Percentiles rank a stretch among this genome's conserved stretches.
Conservation (phyloP, 1,140 invertebrate species). For the Drosophila varians region DNA sequence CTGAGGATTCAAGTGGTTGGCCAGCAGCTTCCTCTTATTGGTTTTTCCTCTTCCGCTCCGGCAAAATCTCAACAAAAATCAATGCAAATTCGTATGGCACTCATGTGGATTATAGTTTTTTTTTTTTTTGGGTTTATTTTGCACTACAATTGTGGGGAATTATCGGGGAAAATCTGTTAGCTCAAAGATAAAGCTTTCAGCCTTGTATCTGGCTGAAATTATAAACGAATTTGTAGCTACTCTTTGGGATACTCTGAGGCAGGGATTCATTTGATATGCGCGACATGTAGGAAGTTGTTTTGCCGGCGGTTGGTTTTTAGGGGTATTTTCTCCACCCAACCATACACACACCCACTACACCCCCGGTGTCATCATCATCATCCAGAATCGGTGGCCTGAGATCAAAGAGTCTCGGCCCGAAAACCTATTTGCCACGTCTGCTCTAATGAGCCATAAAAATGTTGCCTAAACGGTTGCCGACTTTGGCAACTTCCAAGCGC, state of each 20-base stretch:
- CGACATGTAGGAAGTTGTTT: slow-evolving; percentile 68
- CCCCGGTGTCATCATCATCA: slow-evolving; percentile 23
- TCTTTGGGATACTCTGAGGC: slow-evolving; percentile 8
- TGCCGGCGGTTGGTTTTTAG: slow-evolving; percentile 48
- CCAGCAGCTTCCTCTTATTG: slow-evolving; percentile 8
- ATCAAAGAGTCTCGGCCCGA: slow-evolving; percentile 55
- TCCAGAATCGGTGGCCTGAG: slow-evolving; percentile 23
- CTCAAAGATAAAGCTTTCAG: slow-evolving; percentile 1
- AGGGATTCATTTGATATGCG: slow-evolving; percentile 71
- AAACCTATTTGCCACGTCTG: slow-evolving; percentile 76
- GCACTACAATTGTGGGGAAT: slow-evolving; percentile 17
- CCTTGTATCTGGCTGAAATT: slow-evolving; percentile 50
- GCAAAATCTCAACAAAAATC: slow-evolving; percentile 57
- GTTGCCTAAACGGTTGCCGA: slow-evolving; percentile 52
- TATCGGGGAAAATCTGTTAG: slow-evolving; percentile 36
- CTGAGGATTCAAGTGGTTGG: slow-evolving; percentile 24
- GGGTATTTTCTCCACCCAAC: slow-evolving; percentile 2
- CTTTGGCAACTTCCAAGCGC: slow-evolving; percentile 39
- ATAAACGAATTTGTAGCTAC: slow-evolving; percentile 74
- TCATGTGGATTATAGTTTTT: slow-evolving; percentile 47
- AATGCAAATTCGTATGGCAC: slow-evolving; percentile 65
- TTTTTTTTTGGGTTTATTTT: background rate
- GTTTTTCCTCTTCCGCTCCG: slow-evolving; percentile 13
- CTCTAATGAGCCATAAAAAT: slow-evolving; percentile 80
- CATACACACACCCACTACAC: no score